A percentile compares a stretch with the other conserved stretches of the same genome.
Evolutionary conservation across 2,888 invertebrate genomes (phyloP).

Genomic region (Hydrotaea cyrtoneurina): DNA sequence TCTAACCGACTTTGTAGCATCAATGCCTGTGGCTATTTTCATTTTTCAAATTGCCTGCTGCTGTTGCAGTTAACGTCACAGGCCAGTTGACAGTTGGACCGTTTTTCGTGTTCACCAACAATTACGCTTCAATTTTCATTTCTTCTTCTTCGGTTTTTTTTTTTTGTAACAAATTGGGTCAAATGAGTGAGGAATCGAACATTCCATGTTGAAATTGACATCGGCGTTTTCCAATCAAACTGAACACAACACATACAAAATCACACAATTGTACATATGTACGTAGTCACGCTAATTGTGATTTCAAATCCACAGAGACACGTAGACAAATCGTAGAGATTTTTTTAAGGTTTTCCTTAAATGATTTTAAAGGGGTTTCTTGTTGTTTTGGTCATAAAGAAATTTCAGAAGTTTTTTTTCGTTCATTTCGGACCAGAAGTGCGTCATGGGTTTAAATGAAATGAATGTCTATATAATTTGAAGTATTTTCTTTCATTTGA

Average conservation of each 20-base stretch:
- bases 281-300: conserved; percentile 48
- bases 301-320: conserved; percentile 41
- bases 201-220: conserved; percentile 48
- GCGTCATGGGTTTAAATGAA: no score
- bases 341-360: background rate
- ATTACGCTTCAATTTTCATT: conserved; percentile 23
- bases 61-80: background rate
- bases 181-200: conserved; percentile 14
- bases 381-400: no score
- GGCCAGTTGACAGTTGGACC: background rate
- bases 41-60: background rate
- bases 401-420: no score
- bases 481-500: no score
- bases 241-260: background rate
- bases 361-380: no score
- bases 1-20: no score
- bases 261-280: background rate
- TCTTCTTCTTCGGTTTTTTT: no score
- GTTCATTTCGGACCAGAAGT: no score
- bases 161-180: conserved; percentile 49
- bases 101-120: background rate
- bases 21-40: background rate
- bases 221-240: conserved; percentile 42
- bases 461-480: no score
- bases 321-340: background rate